Base-by-base conservation (phyloP, 2,113 vertebrate species). In the Halichoeres trimaculatus region DNA sequence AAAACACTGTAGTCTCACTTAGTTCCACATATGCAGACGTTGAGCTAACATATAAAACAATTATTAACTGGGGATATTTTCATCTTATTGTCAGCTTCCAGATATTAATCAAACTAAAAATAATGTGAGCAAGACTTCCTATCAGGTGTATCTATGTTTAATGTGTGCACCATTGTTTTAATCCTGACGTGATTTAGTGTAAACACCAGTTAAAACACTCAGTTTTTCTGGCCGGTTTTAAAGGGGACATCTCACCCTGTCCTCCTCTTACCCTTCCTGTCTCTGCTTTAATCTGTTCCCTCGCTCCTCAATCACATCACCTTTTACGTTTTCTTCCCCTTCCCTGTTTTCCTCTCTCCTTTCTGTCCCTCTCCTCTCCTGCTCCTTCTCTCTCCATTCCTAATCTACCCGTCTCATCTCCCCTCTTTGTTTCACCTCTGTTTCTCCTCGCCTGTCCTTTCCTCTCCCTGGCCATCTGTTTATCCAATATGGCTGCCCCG, bases 381-480 rank as follows among this genome's bases (percentile, higher is more conserved):
- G 70, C 79, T 76, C 74, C 84, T 17, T 30, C 30, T 30, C 30
- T 6, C 30, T 4, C 3, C 30, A 30, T 30, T 30, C 30, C 30
- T 30, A 30, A 30, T 30, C 30, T 30, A 30, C 30, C 30, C 30
- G 30, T 52, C 82, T 88, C 84, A 81, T 84, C 84, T 86, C 85
- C 81, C 56, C 76, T 86, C 86, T 88, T 91, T 87, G 84, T 91
- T 89, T 89, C 90, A 86, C 89, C 88, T 92, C 79, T 83, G 70
- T 84, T 45, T 86, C 89, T 82, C 76, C 62, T 90, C 48, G 68
- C 77, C 74, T 82, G 80, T 91, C 86, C 83, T 83, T 85, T 89
- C 86, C 84, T 87, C 85, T 89, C 85, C 88, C 79, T 61, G 58
- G 74, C 87, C 91, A 94, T 91, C 92, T 95, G 95, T 93, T 95